Evolutionary conservation across 2,113 vertebrate genomes (phyloP), one percentile per base, ranked within the genome.

Genomic region (Mobula birostris): DNA sequence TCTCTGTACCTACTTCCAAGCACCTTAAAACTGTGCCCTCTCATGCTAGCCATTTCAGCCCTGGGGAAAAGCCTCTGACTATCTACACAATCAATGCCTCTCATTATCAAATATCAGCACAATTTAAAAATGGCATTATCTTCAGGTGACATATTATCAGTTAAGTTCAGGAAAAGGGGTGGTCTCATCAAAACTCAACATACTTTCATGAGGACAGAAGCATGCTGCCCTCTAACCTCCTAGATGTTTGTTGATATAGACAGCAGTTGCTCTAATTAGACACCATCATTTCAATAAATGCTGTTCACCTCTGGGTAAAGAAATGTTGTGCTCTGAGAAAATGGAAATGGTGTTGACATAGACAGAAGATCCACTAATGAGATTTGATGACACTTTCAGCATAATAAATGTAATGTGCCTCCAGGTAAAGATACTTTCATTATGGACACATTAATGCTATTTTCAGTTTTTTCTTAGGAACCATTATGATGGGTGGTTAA

Each of bases 221-320:
- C 19, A 83, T 63, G 83, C 29, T 63, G 83, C 56, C 83, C 12
- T 88, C 56, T 63, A n/a, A 88, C 58, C 0, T 88, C 61, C 14
- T n/a, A 63, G 29, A 88, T 24, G 4, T 88, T 63, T 88, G 58
- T 63, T 63, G 83, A 29, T 58, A 63, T 5, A 63, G 58, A n/a
- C 27, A 63, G 58, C 58, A 63, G 29, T 63, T 21, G 9, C 82
- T 58, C 83, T 88, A 63, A 88, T 88, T 88, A 61, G 83, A 29
- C 58, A 32, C 58, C 29, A 88, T 63, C 56, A 63, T 88, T 27
- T 12, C 83, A n/a, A 88, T 88, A 61, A 88, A n/a, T n/a, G 83
- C 27, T n/a, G 58, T 29, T 88, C 83, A 88, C 58, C 83, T 88
- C 58, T 88, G 83, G 58, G 24, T 88, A n/a, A 88, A 88, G 83